Percentiles rank a stretch among this genome's conserved stretches.
These are phyloP conservation scores for Macrotus californicus DNA, from an alignment of 2,113 vertebrate genomes.

Conservation along the genomic window DNA sequence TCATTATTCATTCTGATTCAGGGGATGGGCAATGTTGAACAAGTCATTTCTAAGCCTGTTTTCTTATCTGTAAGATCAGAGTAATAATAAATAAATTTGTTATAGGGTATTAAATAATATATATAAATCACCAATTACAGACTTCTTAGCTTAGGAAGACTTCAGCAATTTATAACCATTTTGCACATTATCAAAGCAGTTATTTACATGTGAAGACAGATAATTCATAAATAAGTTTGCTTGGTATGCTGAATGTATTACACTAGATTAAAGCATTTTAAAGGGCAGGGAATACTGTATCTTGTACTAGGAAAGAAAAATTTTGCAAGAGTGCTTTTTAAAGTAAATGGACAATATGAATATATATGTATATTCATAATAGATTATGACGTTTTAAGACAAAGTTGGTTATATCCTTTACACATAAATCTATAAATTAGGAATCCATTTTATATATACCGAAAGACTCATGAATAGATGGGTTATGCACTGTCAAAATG, in stretches of 20 bases:
- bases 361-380: background rate
- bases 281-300: background rate
- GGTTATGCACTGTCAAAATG: slow-evolving; percentile 56
- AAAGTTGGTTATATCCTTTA: background rate
- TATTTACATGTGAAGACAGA: slow-evolving; percentile 20
- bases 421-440: slow-evolving; percentile 34
- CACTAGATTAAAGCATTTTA: background rate
- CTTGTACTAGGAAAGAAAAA: slow-evolving; percentile 13
- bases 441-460: slow-evolving; percentile 6
- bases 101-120: background rate
- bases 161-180: slow-evolving; percentile 4
- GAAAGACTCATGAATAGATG: slow-evolving; percentile 41
- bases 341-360: slow-evolving; percentile 1
- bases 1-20: background rate
- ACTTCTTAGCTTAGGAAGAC: background rate
- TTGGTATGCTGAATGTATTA: background rate
- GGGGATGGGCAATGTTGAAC: background rate
- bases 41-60: background rate
- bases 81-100: background rate
- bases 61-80: background rate
- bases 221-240: background rate
- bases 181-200: background rate
- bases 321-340: background rate
- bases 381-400: background rate
- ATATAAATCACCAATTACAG: background rate